Evolutionary conservation across 2,888 invertebrate genomes (phyloP).

Genomic region (Disparrhopalites patrizii): DNA sequence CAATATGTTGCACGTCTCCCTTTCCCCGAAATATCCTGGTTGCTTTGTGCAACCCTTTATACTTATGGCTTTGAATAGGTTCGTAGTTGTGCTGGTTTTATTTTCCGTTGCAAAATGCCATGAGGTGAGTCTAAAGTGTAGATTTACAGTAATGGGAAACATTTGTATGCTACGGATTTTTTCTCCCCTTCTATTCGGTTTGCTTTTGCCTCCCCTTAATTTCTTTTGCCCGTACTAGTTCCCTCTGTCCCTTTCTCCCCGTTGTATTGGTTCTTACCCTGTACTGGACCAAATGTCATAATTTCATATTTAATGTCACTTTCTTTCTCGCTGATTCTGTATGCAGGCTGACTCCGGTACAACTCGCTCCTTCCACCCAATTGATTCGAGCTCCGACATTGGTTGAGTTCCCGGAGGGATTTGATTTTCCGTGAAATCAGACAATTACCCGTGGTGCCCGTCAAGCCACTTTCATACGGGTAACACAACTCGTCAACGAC

Average conservation of each 20-base stretch:
- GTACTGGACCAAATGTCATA: conserved; percentile 84
- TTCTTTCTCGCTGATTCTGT: conserved; percentile 63
- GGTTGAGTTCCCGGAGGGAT: conserved; percentile 42
- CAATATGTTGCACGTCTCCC: conserved; percentile 1
- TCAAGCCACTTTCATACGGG: conserved; percentile 63
- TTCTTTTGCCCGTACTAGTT: too few species aligned
- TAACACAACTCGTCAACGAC: conserved; percentile 81
- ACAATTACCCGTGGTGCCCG: conserved; percentile 62
- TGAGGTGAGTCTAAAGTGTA: too few species aligned
- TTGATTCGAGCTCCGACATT: conserved; percentile 39
- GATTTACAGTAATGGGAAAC: too few species aligned
- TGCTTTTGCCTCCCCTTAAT: too few species aligned
- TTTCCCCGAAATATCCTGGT: too few species aligned
- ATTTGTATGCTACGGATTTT: too few species aligned
- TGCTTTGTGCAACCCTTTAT: not conserved
- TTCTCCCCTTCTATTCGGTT: too few species aligned
- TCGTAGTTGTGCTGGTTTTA: too few species aligned
- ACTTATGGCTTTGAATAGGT: not conserved
- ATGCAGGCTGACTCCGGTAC: conserved; percentile 59
- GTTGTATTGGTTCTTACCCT: too few species aligned
- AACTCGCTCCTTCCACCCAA: conserved; percentile 48
- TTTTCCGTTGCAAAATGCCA: too few species aligned
- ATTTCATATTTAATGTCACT: conserved; percentile 89
- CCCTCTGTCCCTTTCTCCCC: too few species aligned
- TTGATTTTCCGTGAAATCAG: conserved; percentile 56